These are phyloP conservation scores for Myrmecobius fasciatus DNA, from an alignment of 2,113 vertebrate species.

Conservation along the genomic window DNA sequence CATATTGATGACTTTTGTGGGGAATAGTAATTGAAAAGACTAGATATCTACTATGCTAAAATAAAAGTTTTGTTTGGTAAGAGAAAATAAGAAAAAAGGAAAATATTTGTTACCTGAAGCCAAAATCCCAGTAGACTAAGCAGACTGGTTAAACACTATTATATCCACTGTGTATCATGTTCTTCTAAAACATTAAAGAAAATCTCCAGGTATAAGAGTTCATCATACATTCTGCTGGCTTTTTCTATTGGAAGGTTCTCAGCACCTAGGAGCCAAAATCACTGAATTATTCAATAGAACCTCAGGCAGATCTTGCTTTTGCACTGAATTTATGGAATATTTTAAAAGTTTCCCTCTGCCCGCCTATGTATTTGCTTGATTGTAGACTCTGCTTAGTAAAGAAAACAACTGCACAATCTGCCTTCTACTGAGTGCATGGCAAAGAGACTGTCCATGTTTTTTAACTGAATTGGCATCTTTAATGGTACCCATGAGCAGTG, in stretches of 20 bases:
- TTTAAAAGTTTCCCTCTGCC: slow-evolving; percentile 3
- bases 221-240: slow-evolving; percentile 52
- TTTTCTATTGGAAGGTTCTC: slow-evolving; percentile 68
- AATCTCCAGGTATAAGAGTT: slow-evolving; percentile 58
- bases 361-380: slow-evolving; percentile 22
- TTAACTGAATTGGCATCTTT: slow-evolving; percentile 39
- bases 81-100: slow-evolving; percentile 55
- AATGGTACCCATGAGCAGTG: neutral
- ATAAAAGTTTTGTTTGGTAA: slow-evolving; percentile 14
- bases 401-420: slow-evolving; percentile 9
- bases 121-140: slow-evolving; percentile 39
- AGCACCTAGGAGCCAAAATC: slow-evolving; percentile 57
- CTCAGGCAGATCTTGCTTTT: slow-evolving; percentile 53
- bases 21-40: neutral
- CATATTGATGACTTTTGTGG: neutral
- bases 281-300: slow-evolving; percentile 74
- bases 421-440: neutral
- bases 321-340: neutral
- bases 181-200: slow-evolving; percentile 69
- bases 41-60: neutral
- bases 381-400: neutral
- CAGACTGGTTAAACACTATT: slow-evolving; percentile 49
- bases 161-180: slow-evolving; percentile 40
- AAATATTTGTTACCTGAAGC: slow-evolving; percentile 68
- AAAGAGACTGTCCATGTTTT: slow-evolving; percentile 24